phyloP scores from a whole-genome alignment of 2,797 vertebrate genomes.

The Tenualosa ilisha region DNA sequence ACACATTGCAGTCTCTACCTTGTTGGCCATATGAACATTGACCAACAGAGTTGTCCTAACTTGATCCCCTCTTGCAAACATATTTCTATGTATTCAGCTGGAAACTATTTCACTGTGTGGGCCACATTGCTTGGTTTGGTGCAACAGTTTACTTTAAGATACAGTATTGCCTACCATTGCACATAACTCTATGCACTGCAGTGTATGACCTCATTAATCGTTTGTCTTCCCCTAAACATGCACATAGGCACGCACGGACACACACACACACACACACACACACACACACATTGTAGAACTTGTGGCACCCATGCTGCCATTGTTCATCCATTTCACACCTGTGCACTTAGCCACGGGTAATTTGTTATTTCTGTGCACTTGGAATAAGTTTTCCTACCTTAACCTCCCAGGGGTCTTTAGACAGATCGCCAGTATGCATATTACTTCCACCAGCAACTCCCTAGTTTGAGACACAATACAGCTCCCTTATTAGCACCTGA shows the following conservation, averaged over 20 bases:
- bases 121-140: background rate
- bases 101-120: background rate
- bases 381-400: no score
- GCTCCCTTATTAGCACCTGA: background rate
- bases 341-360: no score
- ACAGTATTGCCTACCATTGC: background rate
- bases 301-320: no score
- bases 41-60: background rate
- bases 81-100: background rate
- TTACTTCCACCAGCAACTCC: no score
- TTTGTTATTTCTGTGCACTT: no score
- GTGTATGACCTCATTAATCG: background rate
- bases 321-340: no score
- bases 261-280: constrained; percentile 16
- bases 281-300: constrained; percentile 1
- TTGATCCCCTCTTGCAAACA: background rate
- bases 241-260: background rate
- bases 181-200: background rate
- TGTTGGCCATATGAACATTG: background rate
- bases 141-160: background rate
- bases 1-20: no score
- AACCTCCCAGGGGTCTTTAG: no score
- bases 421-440: no score
- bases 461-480: background rate
- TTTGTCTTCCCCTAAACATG: background rate